These are phyloP conservation scores for Ceratoteleas bidentatus DNA, from an alignment of 1,140 invertebrate genomes.

Conservation along the genomic window DNA sequence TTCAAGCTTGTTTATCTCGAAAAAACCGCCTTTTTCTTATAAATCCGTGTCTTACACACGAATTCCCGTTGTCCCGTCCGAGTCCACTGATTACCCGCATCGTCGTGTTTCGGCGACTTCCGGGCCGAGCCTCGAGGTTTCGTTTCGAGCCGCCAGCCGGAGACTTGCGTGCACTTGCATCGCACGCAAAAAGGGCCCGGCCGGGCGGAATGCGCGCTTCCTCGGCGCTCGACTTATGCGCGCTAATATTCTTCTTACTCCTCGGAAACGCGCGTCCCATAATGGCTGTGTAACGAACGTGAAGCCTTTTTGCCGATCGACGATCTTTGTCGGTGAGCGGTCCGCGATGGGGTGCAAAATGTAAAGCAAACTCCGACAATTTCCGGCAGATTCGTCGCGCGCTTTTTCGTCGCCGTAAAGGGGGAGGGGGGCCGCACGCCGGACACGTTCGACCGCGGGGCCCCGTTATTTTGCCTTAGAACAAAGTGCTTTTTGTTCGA, in stretches of 20 bases:
- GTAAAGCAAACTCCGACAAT: constrained; percentile 72
- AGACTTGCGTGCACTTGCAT: not conserved
- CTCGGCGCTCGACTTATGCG: constrained; percentile 20
- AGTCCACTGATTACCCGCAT: too few species aligned
- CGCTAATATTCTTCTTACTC: constrained; percentile 49
- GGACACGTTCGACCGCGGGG: constrained; percentile 48
- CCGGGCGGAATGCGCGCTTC: constrained; percentile 15
- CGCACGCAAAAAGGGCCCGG: constrained; percentile 16
- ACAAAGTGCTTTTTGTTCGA: constrained; percentile 75
- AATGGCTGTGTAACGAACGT: constrained; percentile 48
- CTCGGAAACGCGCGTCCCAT: constrained; percentile 27
- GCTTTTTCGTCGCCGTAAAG: constrained; percentile 64
- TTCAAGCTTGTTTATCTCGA: too few species aligned
- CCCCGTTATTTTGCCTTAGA: constrained; percentile 73
- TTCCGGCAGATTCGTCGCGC: constrained; percentile 76
- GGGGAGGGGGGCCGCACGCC: constrained; percentile 33
- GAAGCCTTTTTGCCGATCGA: constrained; percentile 44
- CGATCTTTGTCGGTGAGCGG: constrained; percentile 45
- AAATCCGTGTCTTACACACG: too few species aligned
- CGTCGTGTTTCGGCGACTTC: too few species aligned
- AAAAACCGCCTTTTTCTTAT: too few species aligned
- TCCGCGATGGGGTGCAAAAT: constrained; percentile 60
- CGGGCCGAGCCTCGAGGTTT: too few species aligned
- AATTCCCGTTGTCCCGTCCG: too few species aligned
- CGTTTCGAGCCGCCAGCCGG: too few species aligned